Conservation (phyloP, 2,797 vertebrate species). For the Poecilia picta region DNA sequence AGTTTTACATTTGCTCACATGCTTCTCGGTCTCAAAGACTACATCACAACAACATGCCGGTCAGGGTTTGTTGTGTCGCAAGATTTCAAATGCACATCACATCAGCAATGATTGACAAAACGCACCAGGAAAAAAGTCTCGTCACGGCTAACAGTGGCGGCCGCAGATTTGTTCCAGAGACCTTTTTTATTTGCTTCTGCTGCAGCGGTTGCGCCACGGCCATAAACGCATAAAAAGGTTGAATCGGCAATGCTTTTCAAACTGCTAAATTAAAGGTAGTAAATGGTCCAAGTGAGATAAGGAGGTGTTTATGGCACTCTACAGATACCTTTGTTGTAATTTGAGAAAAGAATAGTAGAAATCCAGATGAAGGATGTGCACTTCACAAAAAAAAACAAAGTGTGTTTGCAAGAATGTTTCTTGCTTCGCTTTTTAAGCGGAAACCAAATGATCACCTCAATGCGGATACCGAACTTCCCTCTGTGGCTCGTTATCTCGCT, state of each 20-base stretch:
- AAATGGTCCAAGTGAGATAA: conserved; percentile 8
- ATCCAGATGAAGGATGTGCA: conserved; percentile 36
- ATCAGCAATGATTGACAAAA: conserved; percentile 1
- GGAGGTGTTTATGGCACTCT: conserved; percentile 15
- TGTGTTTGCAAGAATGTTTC: conserved; percentile 25
- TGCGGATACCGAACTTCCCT: conserved; percentile 60
- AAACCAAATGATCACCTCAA: conserved; percentile 57
- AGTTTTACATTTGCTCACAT: background rate
- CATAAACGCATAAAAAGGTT: background rate
- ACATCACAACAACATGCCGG: background rate
- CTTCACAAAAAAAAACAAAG: conserved; percentile 41
- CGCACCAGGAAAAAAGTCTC: background rate
- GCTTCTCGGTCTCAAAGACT: background rate
- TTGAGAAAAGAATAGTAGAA: conserved; percentile 34
- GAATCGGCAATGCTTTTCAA: background rate
- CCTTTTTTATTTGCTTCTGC: background rate
- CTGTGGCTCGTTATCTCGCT: conserved; percentile 68
- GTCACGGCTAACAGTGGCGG: background rate
- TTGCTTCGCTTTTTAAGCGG: conserved; percentile 37
- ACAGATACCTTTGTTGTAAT: conserved; percentile 24
- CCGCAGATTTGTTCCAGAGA: background rate
- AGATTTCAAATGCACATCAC: background rate
- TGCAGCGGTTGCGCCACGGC: background rate
- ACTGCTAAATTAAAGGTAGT: background rate
- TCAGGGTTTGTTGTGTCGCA: background rate